These are phyloP conservation scores for Lampris incognitus DNA, from an alignment of 2,113 vertebrate species.

Conservation along the genomic window DNA sequence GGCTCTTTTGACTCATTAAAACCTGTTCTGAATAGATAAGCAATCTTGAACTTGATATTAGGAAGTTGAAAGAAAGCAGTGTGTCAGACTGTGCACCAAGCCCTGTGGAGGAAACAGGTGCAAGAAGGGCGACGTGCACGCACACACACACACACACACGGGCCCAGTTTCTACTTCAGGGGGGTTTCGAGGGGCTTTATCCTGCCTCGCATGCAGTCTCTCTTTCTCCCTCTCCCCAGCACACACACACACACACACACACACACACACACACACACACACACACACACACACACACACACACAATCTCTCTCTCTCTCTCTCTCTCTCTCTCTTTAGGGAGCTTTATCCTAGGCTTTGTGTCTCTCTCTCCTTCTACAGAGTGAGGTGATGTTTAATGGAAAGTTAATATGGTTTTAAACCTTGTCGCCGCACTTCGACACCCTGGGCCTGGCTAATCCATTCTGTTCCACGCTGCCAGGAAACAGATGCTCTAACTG, in stretches of 20 bases:
- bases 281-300: background rate
- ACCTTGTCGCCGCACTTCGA: conserved; percentile 73
- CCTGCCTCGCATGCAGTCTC: too few relatives aligned
- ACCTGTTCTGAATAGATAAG: too few relatives aligned
- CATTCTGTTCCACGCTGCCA: conserved; percentile 70
- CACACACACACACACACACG: background rate
- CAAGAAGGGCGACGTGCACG: conserved; percentile 28
- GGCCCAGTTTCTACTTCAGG: too few relatives aligned
- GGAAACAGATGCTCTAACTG: conserved; percentile 65
- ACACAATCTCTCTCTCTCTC: background rate
- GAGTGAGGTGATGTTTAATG: conserved; percentile 79
- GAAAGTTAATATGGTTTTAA: conserved; percentile 85
- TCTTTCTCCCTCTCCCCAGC: too few relatives aligned
- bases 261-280: background rate
- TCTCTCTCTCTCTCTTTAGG: conserved; percentile 22
- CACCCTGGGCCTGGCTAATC: conserved; percentile 74
- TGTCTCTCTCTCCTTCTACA: conserved; percentile 60
- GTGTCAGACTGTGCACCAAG: too few relatives aligned
- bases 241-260: background rate
- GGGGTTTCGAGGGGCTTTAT: too few relatives aligned
- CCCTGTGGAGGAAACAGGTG: conserved; percentile 62
- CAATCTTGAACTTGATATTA: too few relatives aligned
- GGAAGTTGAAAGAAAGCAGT: too few relatives aligned
- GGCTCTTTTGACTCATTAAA: too few relatives aligned
- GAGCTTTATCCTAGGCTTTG: conserved; percentile 61